These are phyloP conservation scores for Phoxinus phoxinus DNA, from an alignment of 2,113 vertebrate genomes.

Conservation along the genomic window DNA sequence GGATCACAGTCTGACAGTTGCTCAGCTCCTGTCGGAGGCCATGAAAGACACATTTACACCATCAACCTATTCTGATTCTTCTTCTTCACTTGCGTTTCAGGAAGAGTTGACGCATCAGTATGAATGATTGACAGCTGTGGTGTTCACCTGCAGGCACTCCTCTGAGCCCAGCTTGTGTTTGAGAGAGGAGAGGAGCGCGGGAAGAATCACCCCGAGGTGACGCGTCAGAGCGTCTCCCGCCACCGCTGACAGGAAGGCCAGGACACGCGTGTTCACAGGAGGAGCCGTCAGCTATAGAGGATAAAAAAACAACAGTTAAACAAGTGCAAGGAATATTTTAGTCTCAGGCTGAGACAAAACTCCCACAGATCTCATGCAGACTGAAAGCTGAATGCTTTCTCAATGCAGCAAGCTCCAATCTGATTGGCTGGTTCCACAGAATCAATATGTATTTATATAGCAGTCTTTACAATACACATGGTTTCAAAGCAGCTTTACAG, in stretches of 20 bases:
- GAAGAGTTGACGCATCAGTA: neutral
- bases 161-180: constrained; percentile 89
- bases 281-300: constrained; percentile 84
- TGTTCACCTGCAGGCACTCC: constrained; percentile 84
- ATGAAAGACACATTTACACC: neutral
- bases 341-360: neutral
- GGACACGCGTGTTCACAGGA: constrained; percentile 93
- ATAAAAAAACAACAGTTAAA: neutral
- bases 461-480: no score
- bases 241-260: constrained; percentile 95
- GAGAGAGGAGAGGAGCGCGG: constrained; percentile 91
- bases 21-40: constrained; percentile 82
- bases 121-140: neutral
- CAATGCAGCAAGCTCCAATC: neutral
- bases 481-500: no score
- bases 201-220: constrained; percentile 93
- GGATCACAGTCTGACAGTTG: constrained; percentile 92
- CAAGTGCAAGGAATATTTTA: neutral
- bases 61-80: neutral
- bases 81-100: neutral
- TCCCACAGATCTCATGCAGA: neutral
- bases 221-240: constrained; percentile 94
- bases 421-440: neutral
- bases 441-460: no score
- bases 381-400: neutral